Base-by-base conservation (phyloP, 2,888 invertebrate genomes). In the Antheraea yamamai region DNA sequence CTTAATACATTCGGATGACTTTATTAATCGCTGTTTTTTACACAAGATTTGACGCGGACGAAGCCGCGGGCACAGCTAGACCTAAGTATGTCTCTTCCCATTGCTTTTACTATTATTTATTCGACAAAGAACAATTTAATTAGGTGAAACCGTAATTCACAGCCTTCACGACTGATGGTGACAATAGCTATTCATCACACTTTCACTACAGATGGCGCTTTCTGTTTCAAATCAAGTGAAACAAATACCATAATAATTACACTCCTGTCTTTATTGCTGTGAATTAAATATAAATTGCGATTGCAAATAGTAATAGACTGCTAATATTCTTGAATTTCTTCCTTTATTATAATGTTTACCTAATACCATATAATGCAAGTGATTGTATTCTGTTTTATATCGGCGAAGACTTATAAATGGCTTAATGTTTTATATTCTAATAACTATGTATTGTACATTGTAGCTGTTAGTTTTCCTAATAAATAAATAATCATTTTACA, bases 141-240 rank as follows among this genome's bases (percentile, higher is more conserved):
- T 75, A 74, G 74, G 78, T 77, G 82, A 83, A 84, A 83, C 71
- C 74, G 61, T 68, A 76, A 73, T 79, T 79, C 77, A 72, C 79
- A 74, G 76, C 35, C 70, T 75, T 76, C 75, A 76, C 77, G 61
- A 66, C 16, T 3, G 16, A 79, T 77, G 78, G 78, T 76, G 79
- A 82, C 82, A 81, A 82, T 78, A 75, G 30, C 77, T 79, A 77
- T 84, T 83, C 73, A 81, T 80, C 79, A 84, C 84, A 85, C 86
- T 85, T 85, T 85, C 85, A 78, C 80, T 61, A 73, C 81, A 64
- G 78, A 81, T 79, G 75, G 78, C 70, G 81, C 81, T 75, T 75
- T 75, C 74, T 61, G 74, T 81, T 81, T 81, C 81, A 73, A 80
- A 72, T 75, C 58, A 74, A 75, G 85, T 81, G 82, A 83, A 75